Base-by-base conservation (phyloP, 2,888 invertebrate genomes). In the Hypselothyrea guttata region DNA sequence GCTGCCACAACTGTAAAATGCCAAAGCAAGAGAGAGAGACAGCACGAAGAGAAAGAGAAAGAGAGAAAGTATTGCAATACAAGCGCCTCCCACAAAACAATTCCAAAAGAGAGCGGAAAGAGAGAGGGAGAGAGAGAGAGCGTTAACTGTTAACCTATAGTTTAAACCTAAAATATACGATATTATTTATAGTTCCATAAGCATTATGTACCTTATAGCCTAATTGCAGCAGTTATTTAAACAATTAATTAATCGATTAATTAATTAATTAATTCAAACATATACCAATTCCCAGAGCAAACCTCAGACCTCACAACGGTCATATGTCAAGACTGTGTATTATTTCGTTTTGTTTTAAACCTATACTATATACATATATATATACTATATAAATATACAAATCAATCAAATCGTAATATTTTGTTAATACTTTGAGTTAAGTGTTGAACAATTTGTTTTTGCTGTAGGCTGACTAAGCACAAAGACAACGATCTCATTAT, bases 171-270 rank as follows among this genome's bases (percentile, higher is more conserved):
- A 35, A 35, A 44, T 52, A n/a, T 46, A n/a, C n/a, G n/a, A n/a
- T 16, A 45, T 16, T 34, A 41, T 54, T 18, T 44, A 46, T 46
- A 55, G 55, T 54, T 65, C 30, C 69, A 45, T 63, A 58, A 59
- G 75, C 63, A 35, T 78, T 59, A 22, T 68, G 84, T 84, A 84
- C 84, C 84, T 84, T 78, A 84, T 84, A 84, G 84, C 61, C n/a
- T n/a, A n/a, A n/a, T n/a, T 68, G 45, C 82, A 76, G 69, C 58
- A 71, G 75, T 55, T 57, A n/a, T n/a, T n/a, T n/a, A n/a, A n/a
- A 61, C 61, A 67, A 73, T 75, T 52, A 61, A 48, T 65, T 73
- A 53, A 49, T n/a, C 55, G 51, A 35, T 51, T 45, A 27, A 63
- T 28, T 12, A 44, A 42, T 9, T 52, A 61, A 75, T n/a, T n/a